Conservation (phyloP, 2,113 vertebrate genomes). For the Ptyas mucosa region DNA sequence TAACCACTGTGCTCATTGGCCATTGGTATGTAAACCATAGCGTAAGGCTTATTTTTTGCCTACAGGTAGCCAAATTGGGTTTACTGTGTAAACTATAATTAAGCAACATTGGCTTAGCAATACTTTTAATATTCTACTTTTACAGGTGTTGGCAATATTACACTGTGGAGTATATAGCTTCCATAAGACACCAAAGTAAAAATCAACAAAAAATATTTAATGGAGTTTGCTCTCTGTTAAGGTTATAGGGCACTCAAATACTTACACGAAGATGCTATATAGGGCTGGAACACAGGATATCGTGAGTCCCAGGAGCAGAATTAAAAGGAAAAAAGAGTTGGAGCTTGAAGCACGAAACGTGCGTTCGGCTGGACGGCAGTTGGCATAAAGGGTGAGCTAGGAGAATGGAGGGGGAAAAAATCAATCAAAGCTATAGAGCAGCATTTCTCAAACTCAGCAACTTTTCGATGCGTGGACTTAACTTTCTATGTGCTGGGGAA, state of each 20-base stretch:
- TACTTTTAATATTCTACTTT: not conserved
- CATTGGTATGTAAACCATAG: not conserved
- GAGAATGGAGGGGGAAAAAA: not conserved
- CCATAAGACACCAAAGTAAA: not conserved
- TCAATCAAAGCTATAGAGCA: not conserved
- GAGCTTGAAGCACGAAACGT: slow-evolving; percentile 82
- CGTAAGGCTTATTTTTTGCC: not conserved
- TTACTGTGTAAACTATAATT: not conserved
- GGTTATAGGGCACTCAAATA: slow-evolving; percentile 3
- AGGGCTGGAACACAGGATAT: slow-evolving; percentile 73
- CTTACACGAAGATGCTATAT: slow-evolving; percentile 80
- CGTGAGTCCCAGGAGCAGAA: slow-evolving; percentile 80
- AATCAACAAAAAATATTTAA: not conserved
- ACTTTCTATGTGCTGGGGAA: not conserved
- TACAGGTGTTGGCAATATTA: not conserved
- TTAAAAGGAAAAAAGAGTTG: slow-evolving; percentile 81
- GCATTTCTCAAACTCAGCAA: not conserved
- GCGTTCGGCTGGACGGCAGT: slow-evolving; percentile 78
- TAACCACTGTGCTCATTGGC: not conserved
- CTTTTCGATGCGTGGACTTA: not conserved
- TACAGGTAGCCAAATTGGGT: not conserved
- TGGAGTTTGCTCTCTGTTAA: not conserved
- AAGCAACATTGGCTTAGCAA: not conserved
- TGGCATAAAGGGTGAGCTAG: slow-evolving; percentile 78
- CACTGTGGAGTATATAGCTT: not conserved